These are phyloP conservation scores for Scrobipalpa costella DNA, from an alignment of 2,888 invertebrate species.

Conservation along the genomic window DNA sequence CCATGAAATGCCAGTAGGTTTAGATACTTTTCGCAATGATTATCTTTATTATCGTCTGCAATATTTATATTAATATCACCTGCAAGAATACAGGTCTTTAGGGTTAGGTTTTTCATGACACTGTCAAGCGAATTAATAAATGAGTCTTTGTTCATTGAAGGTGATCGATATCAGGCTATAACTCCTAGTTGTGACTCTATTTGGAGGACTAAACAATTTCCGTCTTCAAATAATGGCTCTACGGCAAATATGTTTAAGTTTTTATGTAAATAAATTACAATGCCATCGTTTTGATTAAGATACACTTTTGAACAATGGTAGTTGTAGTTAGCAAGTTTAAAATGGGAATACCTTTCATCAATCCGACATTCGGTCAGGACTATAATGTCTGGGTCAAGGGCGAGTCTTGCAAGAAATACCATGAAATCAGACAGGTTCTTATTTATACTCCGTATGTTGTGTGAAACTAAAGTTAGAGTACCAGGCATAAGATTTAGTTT, in stretches of 20 bases:
- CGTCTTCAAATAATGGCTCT: neutral
- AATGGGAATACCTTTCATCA: neutral
- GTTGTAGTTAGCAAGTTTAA: neutral
- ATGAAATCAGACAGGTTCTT: neutral
- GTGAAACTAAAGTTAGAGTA: neutral
- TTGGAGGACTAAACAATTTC: neutral
- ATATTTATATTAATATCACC: conserved; percentile 8
- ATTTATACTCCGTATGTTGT: conserved; percentile 9
- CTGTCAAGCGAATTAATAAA: neutral
- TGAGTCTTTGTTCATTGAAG: neutral
- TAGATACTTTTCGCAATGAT: conserved; percentile 1
- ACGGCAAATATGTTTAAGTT: neutral
- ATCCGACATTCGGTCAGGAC: conserved; percentile 1
- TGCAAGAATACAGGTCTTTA: neutral
- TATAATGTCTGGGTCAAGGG: neutral
- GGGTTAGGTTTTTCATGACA: neutral
- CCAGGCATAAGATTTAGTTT: neutral
- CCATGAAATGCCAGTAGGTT: neutral
- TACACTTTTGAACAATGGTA: neutral
- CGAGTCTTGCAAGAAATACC: neutral
- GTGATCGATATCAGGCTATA: neutral
- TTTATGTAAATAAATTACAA: neutral
- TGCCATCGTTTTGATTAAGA: conserved; percentile 1
- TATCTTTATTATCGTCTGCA: neutral
- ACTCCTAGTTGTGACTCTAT: neutral